Base-by-base conservation (phyloP, 2,888 invertebrate genomes). In the Callinectes sapidus region DNA sequence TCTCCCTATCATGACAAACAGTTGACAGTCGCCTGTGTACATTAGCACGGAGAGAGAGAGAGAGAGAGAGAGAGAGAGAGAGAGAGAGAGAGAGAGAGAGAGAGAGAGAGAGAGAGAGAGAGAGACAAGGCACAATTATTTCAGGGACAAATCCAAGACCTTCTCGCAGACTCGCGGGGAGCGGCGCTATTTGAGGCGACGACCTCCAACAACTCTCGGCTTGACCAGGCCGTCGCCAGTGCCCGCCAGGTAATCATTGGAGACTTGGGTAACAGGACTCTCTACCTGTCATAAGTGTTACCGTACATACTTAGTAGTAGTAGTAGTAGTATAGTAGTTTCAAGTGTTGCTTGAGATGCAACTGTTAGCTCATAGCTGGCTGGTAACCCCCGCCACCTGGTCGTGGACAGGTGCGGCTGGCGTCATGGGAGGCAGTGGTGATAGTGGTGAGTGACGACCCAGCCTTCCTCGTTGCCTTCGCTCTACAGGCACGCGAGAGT, bases 41-140 rank as follows among this genome's bases (percentile, higher is more conserved):
- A 28, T n/a, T 28, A 28, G n/a, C 71, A 2, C n/a, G 71, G n/a
- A n/a, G 10, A 71, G n/a, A 71, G n/a, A 71, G n/a, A 71, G n/a
- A 71, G n/a, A 71, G n/a, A 71, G n/a, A 71, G n/a, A 71, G n/a
- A 71, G n/a, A 71, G n/a, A 71, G n/a, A 71, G n/a, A 71, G n/a
- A 71, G n/a, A 71, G n/a, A 71, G n/a, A 71, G n/a, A 71, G n/a
- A n/a, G 10, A 71, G n/a, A n/a, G 10, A 71, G n/a, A n/a, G 10
- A 71, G n/a, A n/a, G 10, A 71, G n/a, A n/a, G 10, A 71, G n/a
- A n/a, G 10, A 71, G n/a, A n/a, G 10, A 71, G n/a, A n/a, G 10
- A 71, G n/a, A 71, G n/a, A 71, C 71, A 71, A n/a, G 10, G n/a
- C 6, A 2, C 28, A 71, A 71, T 28, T 10, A 71, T 71, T 71